Conservation (phyloP, 2,113 vertebrate genomes). For the Cichladusa arquata region DNA sequence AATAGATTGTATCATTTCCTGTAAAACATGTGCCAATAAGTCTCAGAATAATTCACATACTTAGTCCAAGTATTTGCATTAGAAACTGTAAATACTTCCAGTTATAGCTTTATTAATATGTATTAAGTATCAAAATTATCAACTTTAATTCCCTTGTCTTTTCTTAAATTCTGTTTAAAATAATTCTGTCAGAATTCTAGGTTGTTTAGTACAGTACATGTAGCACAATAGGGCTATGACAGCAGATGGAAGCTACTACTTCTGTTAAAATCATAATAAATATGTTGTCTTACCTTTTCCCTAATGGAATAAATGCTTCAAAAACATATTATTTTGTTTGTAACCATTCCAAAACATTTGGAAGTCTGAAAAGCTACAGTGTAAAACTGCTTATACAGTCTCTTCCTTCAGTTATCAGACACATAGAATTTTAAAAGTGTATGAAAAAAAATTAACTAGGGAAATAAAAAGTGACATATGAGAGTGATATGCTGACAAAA, state of each 20-base stretch:
- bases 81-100: not conserved
- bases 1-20: slow-evolving; percentile 98
- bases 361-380: not conserved
- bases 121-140: not conserved
- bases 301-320: not conserved
- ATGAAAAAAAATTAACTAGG: not conserved
- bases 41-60: not conserved
- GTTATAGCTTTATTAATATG: not conserved
- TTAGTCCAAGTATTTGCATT: not conserved
- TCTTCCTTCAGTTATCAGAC: not conserved
- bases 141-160: not conserved
- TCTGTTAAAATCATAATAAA: not conserved
- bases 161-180: not conserved
- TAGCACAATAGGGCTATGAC: not conserved
- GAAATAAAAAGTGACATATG: not conserved
- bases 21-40: not conserved
- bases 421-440: not conserved
- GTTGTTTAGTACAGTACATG: not conserved
- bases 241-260: not conserved
- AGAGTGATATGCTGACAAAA: not conserved
- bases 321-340: not conserved
- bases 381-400: not conserved
- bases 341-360: not conserved
- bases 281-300: not conserved
- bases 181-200: not conserved